These are phyloP conservation scores for Steromphala cineraria DNA, from an alignment of 2,888 invertebrate genomes.

Conservation along the genomic window DNA sequence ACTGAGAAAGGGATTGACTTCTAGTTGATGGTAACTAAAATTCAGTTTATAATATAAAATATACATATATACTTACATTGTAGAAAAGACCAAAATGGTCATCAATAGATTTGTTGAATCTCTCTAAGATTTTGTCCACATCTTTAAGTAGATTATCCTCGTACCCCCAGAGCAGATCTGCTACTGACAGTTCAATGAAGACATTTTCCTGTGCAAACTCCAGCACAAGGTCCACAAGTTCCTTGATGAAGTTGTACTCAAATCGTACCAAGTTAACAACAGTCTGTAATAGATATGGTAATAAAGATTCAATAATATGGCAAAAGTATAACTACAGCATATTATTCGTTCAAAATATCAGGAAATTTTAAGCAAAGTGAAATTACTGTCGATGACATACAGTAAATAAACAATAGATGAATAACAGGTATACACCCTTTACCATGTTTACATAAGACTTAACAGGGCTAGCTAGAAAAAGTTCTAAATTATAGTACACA, in stretches of 20 bases:
- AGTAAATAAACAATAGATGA: too few relatives aligned
- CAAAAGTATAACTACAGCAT: background rate
- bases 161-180: slow-evolving; percentile 68
- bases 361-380: background rate
- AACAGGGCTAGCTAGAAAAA: too few relatives aligned
- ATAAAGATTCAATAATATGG: background rate
- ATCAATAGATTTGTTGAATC: slow-evolving; percentile 39
- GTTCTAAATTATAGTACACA: background rate
- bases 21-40: too few relatives aligned
- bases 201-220: slow-evolving; percentile 80
- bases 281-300: slow-evolving; percentile 40
- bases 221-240: slow-evolving; percentile 40
- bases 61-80: slow-evolving; percentile 81
- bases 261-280: slow-evolving; percentile 50
- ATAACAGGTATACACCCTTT: too few relatives aligned
- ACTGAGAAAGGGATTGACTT: too few relatives aligned
- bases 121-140: slow-evolving; percentile 54
- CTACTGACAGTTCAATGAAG: slow-evolving; percentile 52
- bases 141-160: slow-evolving; percentile 55
- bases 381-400: background rate
- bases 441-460: too few relatives aligned
- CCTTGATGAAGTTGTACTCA: slow-evolving; percentile 46
- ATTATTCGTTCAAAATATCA: background rate
- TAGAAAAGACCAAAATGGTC: slow-evolving; percentile 94
- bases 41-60: too few relatives aligned